These are phyloP conservation scores for Agrypnia vestita DNA, from an alignment of 1,140 invertebrate genomes.

Conservation along the genomic window DNA sequence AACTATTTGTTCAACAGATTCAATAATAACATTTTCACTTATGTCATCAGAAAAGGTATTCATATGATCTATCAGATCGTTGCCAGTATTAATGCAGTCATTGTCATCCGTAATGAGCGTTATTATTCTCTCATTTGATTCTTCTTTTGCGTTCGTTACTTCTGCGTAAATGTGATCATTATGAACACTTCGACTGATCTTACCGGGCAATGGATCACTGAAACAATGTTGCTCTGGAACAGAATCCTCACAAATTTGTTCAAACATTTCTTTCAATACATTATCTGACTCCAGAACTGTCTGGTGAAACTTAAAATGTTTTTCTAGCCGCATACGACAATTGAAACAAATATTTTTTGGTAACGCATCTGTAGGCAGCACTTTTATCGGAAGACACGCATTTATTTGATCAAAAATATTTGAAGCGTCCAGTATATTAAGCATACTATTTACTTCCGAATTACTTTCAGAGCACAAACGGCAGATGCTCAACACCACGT, in stretches of 20 bases:
- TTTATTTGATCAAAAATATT: slow-evolving; percentile 42
- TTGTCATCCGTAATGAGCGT: slow-evolving; percentile 18
- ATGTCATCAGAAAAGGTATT: slow-evolving; percentile 30
- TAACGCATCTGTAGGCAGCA: slow-evolving; percentile 26
- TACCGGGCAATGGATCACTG: background rate
- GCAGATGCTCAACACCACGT: slow-evolving; percentile 18
- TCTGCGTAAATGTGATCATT: slow-evolving; percentile 50
- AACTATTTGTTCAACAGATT: slow-evolving; percentile 14
- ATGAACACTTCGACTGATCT: slow-evolving; percentile 3
- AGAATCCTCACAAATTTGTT: slow-evolving; percentile 12
- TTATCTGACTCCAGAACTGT: slow-evolving; percentile 42
- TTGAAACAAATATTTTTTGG: slow-evolving; percentile 44
- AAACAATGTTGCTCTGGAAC: background rate
- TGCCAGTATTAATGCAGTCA: slow-evolving; percentile 1
- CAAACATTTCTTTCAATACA: slow-evolving; percentile 47
- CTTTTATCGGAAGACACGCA: slow-evolving; percentile 31
- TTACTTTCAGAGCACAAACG: slow-evolving; percentile 43
- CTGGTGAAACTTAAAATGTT: slow-evolving; percentile 49
- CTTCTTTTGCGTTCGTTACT: slow-evolving; percentile 21
- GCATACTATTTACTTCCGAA: slow-evolving; percentile 18
- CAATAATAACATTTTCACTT: slow-evolving; percentile 43
- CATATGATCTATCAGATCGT: slow-evolving; percentile 10
- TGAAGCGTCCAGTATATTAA: slow-evolving; percentile 30
- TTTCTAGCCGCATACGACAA: slow-evolving; percentile 32
- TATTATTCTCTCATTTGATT: slow-evolving; percentile 29